phyloP scores from a whole-genome alignment of 23 tunicate species.

The Halocynthia aurantium region DNA sequence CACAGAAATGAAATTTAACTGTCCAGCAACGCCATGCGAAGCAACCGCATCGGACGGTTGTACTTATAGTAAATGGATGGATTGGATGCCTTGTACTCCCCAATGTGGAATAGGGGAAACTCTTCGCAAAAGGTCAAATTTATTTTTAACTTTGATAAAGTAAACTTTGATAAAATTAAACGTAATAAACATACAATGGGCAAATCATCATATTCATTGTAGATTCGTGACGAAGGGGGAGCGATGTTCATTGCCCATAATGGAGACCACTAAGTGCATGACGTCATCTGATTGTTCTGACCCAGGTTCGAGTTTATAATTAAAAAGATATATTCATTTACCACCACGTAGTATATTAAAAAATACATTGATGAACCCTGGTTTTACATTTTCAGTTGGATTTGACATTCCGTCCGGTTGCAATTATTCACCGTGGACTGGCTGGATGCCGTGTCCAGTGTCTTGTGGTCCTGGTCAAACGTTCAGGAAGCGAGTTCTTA shows the following conservation, averaged over 20 bases:
- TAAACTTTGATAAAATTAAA: neutral
- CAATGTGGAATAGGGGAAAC: slow-evolving; percentile 84
- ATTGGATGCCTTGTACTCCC: slow-evolving; percentile 79
- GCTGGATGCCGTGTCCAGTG: slow-evolving; percentile 75
- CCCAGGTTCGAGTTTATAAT: no score
- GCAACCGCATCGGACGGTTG: slow-evolving; percentile 15
- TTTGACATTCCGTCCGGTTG: slow-evolving; percentile 41
- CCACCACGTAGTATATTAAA: neutral
- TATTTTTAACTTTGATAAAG: neutral
- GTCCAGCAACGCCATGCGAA: slow-evolving; percentile 1
- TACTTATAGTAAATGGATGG: slow-evolving; percentile 63
- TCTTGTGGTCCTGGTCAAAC: slow-evolving; percentile 76
- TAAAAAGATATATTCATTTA: no score
- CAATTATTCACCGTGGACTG: slow-evolving; percentile 61
- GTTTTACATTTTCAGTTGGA: slow-evolving; percentile 8
- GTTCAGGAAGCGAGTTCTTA: slow-evolving; percentile 46
- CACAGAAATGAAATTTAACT: slow-evolving; percentile 28
- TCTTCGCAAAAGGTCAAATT: slow-evolving; percentile 41
- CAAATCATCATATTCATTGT: neutral
- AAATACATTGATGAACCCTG: neutral
- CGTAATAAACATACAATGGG: neutral
- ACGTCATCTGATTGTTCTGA: slow-evolving; percentile 39
- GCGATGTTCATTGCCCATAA: slow-evolving; percentile 11
- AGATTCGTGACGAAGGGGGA: slow-evolving; percentile 6
- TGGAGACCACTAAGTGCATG: slow-evolving; percentile 56